Evolutionary conservation across 2,797 vertebrate genomes (phyloP).

Genomic region (Lacerta agilis): DNA sequence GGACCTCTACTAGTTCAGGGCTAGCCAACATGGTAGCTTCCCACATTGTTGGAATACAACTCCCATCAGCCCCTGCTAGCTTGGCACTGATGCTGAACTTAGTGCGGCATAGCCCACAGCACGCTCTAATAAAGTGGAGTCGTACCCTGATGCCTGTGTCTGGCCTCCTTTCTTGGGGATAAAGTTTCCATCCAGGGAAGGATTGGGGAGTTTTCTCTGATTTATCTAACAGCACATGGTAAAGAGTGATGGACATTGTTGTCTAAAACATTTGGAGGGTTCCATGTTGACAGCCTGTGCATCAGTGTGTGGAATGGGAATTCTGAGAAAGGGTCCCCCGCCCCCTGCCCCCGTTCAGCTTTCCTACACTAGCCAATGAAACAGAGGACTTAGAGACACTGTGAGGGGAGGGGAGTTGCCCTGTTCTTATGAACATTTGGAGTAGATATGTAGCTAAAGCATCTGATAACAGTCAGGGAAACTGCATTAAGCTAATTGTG

Average conservation of each 20-base stretch:
- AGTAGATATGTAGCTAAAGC: constrained; percentile 14
- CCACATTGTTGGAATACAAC: too few species aligned
- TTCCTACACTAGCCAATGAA: neutral
- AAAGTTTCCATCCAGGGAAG: neutral
- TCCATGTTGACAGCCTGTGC: too few species aligned
- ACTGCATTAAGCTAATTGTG: constrained; percentile 59
- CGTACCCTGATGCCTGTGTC: too few species aligned
- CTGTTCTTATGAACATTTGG: neutral
- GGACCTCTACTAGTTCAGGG: neutral
- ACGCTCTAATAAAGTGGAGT: too few species aligned
- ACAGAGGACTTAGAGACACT: neutral
- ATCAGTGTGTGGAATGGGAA: too few species aligned
- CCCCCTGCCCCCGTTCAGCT: neutral
- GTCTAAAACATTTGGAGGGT: too few species aligned
- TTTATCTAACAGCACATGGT: too few species aligned
- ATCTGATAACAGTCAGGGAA: constrained; percentile 64
- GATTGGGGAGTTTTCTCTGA: too few species aligned
- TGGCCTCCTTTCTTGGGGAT: neutral
- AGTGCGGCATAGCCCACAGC: too few species aligned
- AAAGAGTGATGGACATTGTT: too few species aligned
- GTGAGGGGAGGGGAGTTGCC: constrained; percentile 1
- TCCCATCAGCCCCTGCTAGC: too few species aligned
- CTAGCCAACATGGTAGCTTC: neutral
- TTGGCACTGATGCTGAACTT: too few species aligned
- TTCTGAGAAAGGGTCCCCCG: neutral